Evolutionary conservation across 2,888 invertebrate genomes (phyloP).

Genomic region (Seira sanloemensis): DNA sequence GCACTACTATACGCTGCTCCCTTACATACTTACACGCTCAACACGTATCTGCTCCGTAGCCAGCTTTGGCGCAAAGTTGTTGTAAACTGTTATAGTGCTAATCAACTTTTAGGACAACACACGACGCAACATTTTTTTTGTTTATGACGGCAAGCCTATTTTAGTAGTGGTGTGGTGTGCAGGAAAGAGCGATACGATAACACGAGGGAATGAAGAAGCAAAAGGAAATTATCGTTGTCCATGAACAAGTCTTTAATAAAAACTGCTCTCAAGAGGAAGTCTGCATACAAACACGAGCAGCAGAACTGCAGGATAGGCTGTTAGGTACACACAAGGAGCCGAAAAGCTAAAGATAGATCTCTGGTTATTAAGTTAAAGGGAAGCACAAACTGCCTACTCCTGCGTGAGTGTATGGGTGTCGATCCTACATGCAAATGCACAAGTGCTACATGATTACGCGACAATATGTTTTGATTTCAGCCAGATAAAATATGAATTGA

Average conservation of each 20-base stretch:
- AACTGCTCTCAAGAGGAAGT: neutral
- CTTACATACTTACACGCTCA: neutral
- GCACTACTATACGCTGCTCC: neutral
- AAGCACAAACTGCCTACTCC: too few relatives aligned
- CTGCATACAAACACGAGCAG: too few relatives aligned
- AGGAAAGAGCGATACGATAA: neutral
- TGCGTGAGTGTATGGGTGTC: too few relatives aligned
- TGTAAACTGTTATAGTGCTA: neutral
- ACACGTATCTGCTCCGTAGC: neutral
- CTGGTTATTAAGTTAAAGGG: too few relatives aligned
- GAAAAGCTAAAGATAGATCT: too few relatives aligned
- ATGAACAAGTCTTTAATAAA: neutral
- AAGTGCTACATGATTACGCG: constrained; percentile 1
- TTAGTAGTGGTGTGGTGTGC: neutral
- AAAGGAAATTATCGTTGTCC: neutral
- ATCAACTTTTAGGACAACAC: neutral
- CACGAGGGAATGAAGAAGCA: neutral
- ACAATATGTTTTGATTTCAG: neutral
- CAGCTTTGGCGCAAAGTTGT: neutral
- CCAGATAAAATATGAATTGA: neutral
- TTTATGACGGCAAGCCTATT: constrained; percentile 5
- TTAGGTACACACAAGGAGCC: too few relatives aligned
- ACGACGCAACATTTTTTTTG: neutral
- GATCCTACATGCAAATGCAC: neutral
- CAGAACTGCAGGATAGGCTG: too few relatives aligned